Percentiles rank a stretch among this genome's conserved stretches.
Conservation (phyloP, 37 sponge, comb jelly and placozoan species). For the Beroe ovata region DNA sequence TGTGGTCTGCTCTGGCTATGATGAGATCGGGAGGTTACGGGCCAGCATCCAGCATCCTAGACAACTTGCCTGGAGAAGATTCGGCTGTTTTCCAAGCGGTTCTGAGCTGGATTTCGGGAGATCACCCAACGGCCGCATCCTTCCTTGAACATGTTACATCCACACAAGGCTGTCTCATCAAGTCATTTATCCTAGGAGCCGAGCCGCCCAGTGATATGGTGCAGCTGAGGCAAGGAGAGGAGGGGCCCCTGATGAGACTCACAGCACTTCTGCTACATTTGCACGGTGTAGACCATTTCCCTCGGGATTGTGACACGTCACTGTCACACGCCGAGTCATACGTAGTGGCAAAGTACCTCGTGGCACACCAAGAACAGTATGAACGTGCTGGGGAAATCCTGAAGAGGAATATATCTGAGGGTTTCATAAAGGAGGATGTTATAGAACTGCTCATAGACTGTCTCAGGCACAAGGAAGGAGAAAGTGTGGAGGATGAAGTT, state of each 20-base stretch:
- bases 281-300: neutral
- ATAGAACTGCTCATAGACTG: neutral
- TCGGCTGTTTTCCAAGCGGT: slow-evolving; percentile 51
- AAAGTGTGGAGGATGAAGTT: neutral
- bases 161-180: neutral
- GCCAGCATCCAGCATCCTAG: slow-evolving; percentile 41
- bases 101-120: slow-evolving; percentile 13
- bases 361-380: neutral
- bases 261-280: neutral
- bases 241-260: neutral
- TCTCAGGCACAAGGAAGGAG: neutral
- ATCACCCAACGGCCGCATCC: neutral
- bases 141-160: neutral
- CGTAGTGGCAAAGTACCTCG: neutral
- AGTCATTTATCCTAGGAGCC: neutral
- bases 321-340: neutral
- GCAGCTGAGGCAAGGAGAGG: no score
- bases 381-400: neutral
- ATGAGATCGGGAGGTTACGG: slow-evolving; percentile 45
- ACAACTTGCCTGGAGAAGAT: slow-evolving; percentile 19
- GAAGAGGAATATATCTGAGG: neutral
- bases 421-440: neutral
- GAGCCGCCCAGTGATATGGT: neutral
- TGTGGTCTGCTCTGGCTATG: slow-evolving; percentile 40
- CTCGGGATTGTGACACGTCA: neutral